Conservation (phyloP, 2,113 vertebrate species). For the Hucho hucho region DNA sequence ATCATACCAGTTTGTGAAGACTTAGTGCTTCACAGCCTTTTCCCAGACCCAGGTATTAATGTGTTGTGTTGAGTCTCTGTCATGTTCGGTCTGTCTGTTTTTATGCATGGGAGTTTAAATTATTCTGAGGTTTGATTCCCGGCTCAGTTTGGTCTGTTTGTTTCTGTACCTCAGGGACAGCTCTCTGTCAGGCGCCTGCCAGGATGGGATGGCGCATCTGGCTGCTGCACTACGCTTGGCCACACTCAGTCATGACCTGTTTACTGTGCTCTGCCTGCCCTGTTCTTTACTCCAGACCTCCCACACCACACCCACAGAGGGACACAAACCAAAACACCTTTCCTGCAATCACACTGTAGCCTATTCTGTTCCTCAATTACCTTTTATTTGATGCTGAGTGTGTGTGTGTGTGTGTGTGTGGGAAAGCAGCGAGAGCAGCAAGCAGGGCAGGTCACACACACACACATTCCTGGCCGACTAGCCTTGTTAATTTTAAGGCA, state of each 20-base stretch:
- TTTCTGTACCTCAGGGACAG: conserved; percentile 3
- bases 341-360: conserved; percentile 18
- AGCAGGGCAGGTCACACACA: conserved; percentile 32
- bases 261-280: conserved; percentile 25
- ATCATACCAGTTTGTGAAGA: not conserved
- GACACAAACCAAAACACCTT: conserved; percentile 26
- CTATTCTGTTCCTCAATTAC: conserved; percentile 50
- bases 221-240: conserved; percentile 44
- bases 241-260: conserved; percentile 40
- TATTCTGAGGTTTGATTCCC: too few species aligned
- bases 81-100: not conserved
- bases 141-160: too few species aligned
- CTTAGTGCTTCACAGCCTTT: not conserved
- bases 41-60: not conserved
- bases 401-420: too few species aligned
- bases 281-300: conserved; percentile 42
- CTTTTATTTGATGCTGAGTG: conserved; percentile 51
- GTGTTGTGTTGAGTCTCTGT: not conserved
- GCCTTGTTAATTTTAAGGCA: conserved; percentile 19
- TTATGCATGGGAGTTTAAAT: too few species aligned
- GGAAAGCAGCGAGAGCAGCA: conserved; percentile 14
- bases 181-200: conserved; percentile 30
- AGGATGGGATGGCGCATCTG: conserved; percentile 40
- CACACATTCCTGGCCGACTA: not conserved
- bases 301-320: conserved; percentile 36